Evolutionary conservation across 2,113 vertebrate genomes (phyloP).

Genomic region (Labrus mixtus): DNA sequence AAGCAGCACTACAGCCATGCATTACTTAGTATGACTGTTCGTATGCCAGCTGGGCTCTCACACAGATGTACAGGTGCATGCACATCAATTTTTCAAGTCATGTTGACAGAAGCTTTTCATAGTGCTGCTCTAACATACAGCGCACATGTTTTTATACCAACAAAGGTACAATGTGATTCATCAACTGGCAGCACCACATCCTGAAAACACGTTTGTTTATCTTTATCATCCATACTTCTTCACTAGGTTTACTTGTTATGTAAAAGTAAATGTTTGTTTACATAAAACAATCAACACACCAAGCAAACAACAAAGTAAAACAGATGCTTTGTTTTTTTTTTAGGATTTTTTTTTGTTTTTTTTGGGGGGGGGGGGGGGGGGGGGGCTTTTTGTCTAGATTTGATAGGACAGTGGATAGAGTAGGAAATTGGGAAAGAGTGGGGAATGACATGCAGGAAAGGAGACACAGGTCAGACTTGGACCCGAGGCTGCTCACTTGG

Average conservation of each 20-base stretch:
- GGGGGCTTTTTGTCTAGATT: too few species aligned
- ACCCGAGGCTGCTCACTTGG: too few species aligned
- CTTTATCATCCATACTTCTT: neutral
- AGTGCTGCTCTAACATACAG: conserved; percentile 51
- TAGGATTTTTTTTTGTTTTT: too few species aligned
- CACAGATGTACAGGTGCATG: conserved; percentile 55
- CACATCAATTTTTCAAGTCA: conserved; percentile 77
- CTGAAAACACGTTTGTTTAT: conserved; percentile 17
- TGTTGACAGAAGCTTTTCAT: conserved; percentile 83
- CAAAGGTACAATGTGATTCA: conserved; percentile 47
- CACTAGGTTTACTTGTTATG: neutral
- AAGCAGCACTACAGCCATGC: conserved; percentile 54
- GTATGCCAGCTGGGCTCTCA: conserved; percentile 32
- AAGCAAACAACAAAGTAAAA: neutral
- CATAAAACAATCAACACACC: conserved; percentile 1
- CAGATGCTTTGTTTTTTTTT: neutral
- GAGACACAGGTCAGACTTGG: too few species aligned
- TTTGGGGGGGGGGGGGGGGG: too few species aligned
- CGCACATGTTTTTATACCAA: conserved; percentile 12
- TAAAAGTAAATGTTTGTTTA: conserved; percentile 12
- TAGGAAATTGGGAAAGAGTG: too few species aligned
- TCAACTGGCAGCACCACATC: neutral
- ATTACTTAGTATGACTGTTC: conserved; percentile 43
- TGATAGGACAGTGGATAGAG: too few species aligned
- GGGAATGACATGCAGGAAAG: too few species aligned